Evolutionary conservation across 2,797 vertebrate genomes (phyloP).

Genomic region (Threskiornis aethiopicus): DNA sequence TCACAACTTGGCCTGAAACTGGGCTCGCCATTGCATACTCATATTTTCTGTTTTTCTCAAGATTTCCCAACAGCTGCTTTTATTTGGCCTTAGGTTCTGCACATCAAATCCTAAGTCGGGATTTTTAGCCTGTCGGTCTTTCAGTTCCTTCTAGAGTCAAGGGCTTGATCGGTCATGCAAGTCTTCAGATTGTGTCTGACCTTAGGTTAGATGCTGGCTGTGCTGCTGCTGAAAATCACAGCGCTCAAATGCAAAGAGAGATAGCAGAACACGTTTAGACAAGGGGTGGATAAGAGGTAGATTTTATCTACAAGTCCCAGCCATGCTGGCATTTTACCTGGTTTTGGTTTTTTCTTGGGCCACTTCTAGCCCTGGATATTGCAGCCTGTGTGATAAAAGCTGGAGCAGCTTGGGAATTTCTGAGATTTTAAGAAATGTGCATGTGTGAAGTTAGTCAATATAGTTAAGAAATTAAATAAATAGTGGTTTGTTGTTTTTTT

Average conservation of each 20-base stretch:
- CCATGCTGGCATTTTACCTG: background rate
- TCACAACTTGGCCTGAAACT: background rate
- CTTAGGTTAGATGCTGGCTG: background rate
- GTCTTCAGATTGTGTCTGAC: background rate
- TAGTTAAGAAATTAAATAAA: background rate
- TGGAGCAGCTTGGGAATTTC: background rate
- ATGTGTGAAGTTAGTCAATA: background rate
- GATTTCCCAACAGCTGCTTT: background rate
- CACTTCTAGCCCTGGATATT: background rate
- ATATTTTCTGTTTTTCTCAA: background rate
- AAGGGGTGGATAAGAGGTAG: background rate
- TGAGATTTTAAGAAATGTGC: background rate
- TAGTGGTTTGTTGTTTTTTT: too few species aligned
- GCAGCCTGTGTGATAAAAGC: background rate
- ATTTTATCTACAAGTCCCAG: background rate
- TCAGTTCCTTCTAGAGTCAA: background rate
- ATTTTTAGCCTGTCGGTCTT: background rate
- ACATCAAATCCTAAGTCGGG: background rate
- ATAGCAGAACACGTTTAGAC: background rate
- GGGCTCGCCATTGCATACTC: background rate
- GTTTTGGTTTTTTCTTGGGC: background rate
- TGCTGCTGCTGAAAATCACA: background rate
- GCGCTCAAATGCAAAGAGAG: background rate
- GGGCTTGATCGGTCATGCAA: rapidly evolving
- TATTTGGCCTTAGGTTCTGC: background rate